Evolutionary conservation across 2,113 vertebrate genomes (phyloP).

Genomic region (Cavia aperea): DNA sequence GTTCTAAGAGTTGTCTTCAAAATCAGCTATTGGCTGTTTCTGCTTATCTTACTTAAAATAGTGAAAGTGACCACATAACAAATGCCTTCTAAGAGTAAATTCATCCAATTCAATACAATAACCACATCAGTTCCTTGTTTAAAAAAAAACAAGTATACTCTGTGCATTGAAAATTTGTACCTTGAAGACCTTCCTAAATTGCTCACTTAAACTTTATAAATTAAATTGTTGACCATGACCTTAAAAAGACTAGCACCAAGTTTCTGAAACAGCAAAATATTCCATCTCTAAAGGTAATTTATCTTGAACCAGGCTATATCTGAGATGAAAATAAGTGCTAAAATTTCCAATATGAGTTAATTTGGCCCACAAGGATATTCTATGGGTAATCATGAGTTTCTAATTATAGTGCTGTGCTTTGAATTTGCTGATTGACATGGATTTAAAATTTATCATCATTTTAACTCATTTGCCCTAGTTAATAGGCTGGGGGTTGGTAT

Average conservation of each 20-base stretch:
- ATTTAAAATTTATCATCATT: constrained; percentile 58
- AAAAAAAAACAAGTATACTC: neutral
- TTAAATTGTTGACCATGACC: constrained; percentile 11
- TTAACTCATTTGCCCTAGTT: constrained; percentile 63
- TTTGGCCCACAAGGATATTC: constrained; percentile 63
- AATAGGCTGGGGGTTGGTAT: constrained; percentile 51
- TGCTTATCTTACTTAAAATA: constrained; percentile 61
- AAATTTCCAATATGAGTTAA: constrained; percentile 42
- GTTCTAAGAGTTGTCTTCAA: constrained; percentile 42
- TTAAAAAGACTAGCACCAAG: neutral
- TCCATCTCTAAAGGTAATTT: neutral
- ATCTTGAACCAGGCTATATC: constrained; percentile 41
- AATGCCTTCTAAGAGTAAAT: constrained; percentile 17
- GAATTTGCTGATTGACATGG: constrained; percentile 58
- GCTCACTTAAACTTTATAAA: neutral
- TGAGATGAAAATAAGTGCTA: constrained; percentile 48
- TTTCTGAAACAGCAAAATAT: constrained; percentile 32
- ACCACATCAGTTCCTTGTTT: neutral
- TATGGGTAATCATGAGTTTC: constrained; percentile 43
- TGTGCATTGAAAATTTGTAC: neutral
- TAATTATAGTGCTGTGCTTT: constrained; percentile 58
- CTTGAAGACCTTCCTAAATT: neutral
- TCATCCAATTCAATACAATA: neutral
- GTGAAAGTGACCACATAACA: constrained; percentile 47
- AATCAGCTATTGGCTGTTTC: constrained; percentile 58